phyloP scores from a whole-genome alignment of 2,888 invertebrate genomes.

The Acanthosepion esculentum region DNA sequence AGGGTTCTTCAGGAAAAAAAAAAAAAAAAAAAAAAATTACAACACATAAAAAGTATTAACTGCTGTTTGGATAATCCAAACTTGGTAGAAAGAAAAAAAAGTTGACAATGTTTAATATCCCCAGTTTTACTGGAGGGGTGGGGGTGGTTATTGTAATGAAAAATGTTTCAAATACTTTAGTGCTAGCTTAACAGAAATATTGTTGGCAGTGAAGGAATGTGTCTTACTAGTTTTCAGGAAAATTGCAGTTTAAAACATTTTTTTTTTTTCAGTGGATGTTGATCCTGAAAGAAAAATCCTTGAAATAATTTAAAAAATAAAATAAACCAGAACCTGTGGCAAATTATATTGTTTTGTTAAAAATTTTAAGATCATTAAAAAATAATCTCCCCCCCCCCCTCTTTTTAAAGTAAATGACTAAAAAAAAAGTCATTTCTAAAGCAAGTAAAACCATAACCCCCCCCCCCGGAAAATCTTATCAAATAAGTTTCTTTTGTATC shows the following conservation, averaged over 20 bases:
- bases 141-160: too few relatives aligned
- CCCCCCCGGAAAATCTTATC: background rate
- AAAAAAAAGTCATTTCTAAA: too few relatives aligned
- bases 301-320: background rate
- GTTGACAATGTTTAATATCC: background rate
- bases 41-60: constrained; percentile 14
- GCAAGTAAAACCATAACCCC: too few relatives aligned
- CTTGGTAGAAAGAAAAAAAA: background rate
- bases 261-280: background rate
- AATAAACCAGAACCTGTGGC: background rate
- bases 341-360: background rate
- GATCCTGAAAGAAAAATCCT: constrained; percentile 1
- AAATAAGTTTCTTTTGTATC: background rate
- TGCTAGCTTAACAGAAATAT: background rate
- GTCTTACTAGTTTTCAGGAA: background rate
- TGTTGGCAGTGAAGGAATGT: background rate
- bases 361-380: background rate
- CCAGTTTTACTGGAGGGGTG: too few relatives aligned
- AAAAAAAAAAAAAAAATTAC: background rate
- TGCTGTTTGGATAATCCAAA: background rate
- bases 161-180: background rate
- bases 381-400: background rate
- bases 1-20: background rate
- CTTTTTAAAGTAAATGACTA: background rate
- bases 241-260: background rate